phyloP scores from a whole-genome alignment of 2,888 invertebrate genomes.

The Augochlorella aurata region DNA sequence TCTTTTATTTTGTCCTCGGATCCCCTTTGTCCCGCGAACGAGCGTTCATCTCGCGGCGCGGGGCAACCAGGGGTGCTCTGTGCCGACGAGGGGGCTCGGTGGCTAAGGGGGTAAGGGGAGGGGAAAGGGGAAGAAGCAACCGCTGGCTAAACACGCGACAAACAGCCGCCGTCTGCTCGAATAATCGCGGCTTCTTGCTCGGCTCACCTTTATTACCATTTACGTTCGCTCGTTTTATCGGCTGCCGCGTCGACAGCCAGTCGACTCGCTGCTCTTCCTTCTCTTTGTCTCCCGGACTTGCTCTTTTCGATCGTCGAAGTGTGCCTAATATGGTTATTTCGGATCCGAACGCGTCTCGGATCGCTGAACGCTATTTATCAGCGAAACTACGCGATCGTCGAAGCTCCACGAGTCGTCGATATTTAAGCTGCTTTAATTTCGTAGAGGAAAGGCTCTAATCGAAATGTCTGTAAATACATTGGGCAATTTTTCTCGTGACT shows the following conservation, averaged over 20 bases:
- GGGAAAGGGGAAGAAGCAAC: slow-evolving; percentile 5
- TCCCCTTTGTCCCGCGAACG: slow-evolving; percentile 22
- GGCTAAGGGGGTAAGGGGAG: no score
- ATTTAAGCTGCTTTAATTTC: no score
- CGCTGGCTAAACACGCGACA: background rate
- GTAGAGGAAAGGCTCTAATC: no score
- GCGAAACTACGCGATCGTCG: no score
- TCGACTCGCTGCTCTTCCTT: background rate
- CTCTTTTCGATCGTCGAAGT: background rate
- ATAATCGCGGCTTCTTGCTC: background rate
- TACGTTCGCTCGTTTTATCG: slow-evolving; percentile 7
- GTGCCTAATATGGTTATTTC: background rate
- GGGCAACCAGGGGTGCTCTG: background rate
- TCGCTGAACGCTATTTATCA: no score
- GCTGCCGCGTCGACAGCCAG: background rate
- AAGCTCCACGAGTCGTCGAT: no score
- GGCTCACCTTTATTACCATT: slow-evolving; percentile 17
- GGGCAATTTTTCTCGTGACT: no score
- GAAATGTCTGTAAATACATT: no score
- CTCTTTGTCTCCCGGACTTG: background rate
- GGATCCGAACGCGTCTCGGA: no score
- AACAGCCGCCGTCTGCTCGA: background rate
- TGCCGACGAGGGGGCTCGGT: no score
- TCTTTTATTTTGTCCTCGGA: slow-evolving; percentile 18
- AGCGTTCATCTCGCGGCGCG: slow-evolving; percentile 29